Conservation (phyloP, 2,113 vertebrate genomes). For the Orthochromis indermauri region DNA sequence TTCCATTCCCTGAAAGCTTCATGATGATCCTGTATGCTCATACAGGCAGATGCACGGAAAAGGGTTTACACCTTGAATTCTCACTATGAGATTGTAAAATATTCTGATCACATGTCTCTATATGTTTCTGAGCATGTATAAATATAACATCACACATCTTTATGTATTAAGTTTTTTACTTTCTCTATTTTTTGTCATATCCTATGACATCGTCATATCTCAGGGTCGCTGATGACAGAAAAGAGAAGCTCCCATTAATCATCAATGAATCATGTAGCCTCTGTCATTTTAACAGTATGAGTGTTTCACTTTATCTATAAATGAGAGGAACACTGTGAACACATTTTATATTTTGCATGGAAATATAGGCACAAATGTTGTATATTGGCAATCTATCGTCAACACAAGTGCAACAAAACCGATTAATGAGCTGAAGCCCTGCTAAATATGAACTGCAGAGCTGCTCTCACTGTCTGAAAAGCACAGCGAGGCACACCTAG, state of each 20-base stretch:
- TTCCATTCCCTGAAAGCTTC: not conserved
- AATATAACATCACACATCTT: not conserved
- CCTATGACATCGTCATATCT: not conserved
- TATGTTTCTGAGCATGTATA: not conserved
- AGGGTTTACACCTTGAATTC: not conserved
- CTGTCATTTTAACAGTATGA: not conserved
- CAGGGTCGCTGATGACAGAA: not conserved
- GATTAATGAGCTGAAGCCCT: not conserved
- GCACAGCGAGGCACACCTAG: not conserved
- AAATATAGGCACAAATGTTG: not conserved
- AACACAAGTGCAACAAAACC: not conserved
- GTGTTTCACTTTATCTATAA: not conserved
- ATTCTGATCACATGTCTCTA: not conserved
- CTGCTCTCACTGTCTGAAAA: not conserved
- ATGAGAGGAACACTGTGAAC: not conserved
- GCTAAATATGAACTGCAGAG: not conserved
- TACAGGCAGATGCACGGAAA: too few relatives aligned
- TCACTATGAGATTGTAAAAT: not conserved
- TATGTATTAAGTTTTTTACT: not conserved
- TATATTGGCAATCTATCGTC: not conserved
- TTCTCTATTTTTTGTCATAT: not conserved
- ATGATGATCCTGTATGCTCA: not conserved
- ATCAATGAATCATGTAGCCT: not conserved
- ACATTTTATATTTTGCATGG: not conserved
- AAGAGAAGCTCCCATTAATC: not conserved